Evolutionary conservation across 2,797 vertebrate genomes (phyloP), one percentile per base, ranked within the genome.

Genomic region (Heteromormyrus szaboi): DNA sequence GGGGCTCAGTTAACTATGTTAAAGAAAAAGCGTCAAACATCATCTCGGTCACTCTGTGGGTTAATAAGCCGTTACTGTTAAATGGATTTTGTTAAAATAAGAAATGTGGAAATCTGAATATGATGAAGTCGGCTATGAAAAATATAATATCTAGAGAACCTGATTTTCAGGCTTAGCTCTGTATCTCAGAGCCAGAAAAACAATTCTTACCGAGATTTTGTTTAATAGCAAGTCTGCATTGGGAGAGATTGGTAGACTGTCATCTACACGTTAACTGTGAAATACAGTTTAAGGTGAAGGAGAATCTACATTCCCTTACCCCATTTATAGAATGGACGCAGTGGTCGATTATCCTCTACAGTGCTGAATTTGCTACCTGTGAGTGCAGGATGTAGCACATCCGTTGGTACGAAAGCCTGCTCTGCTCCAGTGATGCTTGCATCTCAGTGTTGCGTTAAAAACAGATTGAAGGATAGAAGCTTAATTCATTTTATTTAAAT

Each of bases 401-500:
- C 33, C 5, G 12, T 72, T 72, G 65, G 25, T 72, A 17, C 9
- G 29, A 33, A 37, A 37, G 9, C 65, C 3, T 72, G 25, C 1
- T 29, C 29, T 72, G 65, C 65, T 72, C 1, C 65, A 79, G 37
- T 79, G 37, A 17, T 44, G 17, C 14, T 44, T 79, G 17, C 7
- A n/a, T 41, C 72, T 44, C 33, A 44, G 17, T 79, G 72, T 44
- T 76, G 37, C 14, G 5, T 41, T 72, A 25, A 29, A 85, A 85
- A 85, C 17, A 25, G 81, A 85, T 25, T 51, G 46, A 25, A 85
- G 46, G 81, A 85, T 25, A 85, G 48, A 85, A 85, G 81, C 81
- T 51, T 85, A 48, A 85, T 85, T 85, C 48, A 85, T 48, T 48
- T 85, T 85, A 85, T 85, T 85, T 51, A 85, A 85, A 85, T 85